phyloP scores from a whole-genome alignment of 2,113 vertebrate genomes.

The Triplophysa dalaica region DNA sequence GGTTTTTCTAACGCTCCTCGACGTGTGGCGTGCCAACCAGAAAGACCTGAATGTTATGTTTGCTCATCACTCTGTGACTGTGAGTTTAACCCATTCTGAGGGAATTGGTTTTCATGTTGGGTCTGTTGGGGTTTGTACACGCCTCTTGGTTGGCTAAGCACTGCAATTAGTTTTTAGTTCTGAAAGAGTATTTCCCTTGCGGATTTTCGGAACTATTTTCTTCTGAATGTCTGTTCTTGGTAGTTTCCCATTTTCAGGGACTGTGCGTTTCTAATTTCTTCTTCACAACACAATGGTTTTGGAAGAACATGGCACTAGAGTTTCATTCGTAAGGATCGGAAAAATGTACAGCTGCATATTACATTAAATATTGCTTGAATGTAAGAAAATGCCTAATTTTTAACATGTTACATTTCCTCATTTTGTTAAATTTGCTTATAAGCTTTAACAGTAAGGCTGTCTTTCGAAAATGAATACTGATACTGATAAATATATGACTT shows the following conservation, averaged over 20 bases:
- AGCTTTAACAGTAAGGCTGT: too few relatives aligned
- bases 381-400: too few relatives aligned
- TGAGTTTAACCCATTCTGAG: slow-evolving; percentile 24
- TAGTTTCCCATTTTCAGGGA: slow-evolving; percentile 25
- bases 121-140: slow-evolving; percentile 8
- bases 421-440: too few relatives aligned
- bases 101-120: slow-evolving; percentile 37
- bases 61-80: slow-evolving; percentile 11
- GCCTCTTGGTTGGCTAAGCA: slow-evolving; percentile 32
- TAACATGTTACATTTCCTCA: too few relatives aligned
- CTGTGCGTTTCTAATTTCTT: slow-evolving; percentile 6
- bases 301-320: too few relatives aligned
- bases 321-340: background rate
- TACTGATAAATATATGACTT: background rate
- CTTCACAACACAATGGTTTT: background rate
- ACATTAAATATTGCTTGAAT: too few relatives aligned
- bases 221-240: slow-evolving; percentile 16
- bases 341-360: too few relatives aligned
- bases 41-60: background rate
- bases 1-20: slow-evolving; percentile 22
- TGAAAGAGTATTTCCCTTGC: slow-evolving; percentile 29
- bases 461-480: too few relatives aligned
- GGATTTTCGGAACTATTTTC: slow-evolving; percentile 11
- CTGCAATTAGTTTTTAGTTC: slow-evolving; percentile 35
- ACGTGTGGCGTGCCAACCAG: slow-evolving; percentile 3